Percentiles rank a stretch among this genome's conserved stretches.
Conservation (phyloP, 2,113 vertebrate species). For the Motacilla alba region DNA sequence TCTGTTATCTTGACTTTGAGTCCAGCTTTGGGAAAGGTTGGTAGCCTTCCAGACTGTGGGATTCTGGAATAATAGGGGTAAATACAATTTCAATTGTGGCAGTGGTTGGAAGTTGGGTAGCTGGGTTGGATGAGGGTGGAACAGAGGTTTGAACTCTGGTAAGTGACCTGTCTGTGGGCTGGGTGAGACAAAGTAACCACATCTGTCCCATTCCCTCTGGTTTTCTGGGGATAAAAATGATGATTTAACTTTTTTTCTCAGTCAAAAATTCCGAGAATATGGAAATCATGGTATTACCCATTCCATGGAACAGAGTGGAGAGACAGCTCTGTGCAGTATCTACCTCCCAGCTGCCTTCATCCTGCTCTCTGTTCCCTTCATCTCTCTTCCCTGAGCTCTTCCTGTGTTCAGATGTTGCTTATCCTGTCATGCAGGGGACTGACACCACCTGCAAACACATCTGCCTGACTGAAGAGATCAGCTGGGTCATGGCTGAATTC, state of each 20-base stretch:
- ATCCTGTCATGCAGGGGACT: neutral
- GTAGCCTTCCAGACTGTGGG: rapidly evolving
- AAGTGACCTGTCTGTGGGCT: neutral
- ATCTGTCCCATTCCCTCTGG: neutral
- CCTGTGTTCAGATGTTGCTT: neutral
- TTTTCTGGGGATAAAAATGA: neutral
- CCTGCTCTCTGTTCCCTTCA: neutral
- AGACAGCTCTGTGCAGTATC: neutral
- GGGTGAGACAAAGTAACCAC: neutral
- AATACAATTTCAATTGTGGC: neutral
- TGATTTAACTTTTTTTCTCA: neutral
- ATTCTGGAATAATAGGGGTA: neutral
- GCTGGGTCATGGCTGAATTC: neutral
- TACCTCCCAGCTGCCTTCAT: neutral
- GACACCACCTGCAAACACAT: neutral
- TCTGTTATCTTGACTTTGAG: neutral
- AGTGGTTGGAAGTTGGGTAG: neutral
- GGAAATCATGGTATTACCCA: neutral
- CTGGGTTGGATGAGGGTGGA: neutral
- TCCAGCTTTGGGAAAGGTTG: neutral
- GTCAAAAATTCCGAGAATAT: neutral
- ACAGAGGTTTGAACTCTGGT: neutral
- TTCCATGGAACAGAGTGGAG: neutral
- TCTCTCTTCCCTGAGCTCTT: neutral
- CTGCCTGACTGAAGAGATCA: neutral